Evolutionary conservation across 2,113 vertebrate species (phyloP), one percentile per base, ranked within the genome.

Genomic region (Bufo bufo): DNA sequence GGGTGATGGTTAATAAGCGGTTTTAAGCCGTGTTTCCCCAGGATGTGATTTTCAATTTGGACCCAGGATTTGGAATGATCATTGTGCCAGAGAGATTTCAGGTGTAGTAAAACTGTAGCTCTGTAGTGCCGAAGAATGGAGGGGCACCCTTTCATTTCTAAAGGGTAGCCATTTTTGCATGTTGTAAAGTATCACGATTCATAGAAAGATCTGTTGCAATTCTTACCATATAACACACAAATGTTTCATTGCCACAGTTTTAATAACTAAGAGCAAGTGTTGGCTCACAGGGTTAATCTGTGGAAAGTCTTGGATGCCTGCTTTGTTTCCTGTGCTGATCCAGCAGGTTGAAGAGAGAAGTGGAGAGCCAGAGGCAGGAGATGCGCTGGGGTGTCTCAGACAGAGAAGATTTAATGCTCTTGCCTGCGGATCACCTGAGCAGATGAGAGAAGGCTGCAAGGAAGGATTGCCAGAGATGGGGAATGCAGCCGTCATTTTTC

Each of bases 391-490:
- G 87, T 89, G 87, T 89, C 87, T 89, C 82, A 89, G 87, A 89
- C 87, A 89, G 87, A 84, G 59, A 89, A 89, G 87, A 89, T 89
- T 89, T 84, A 89, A 89, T 89, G 82, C 82, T 89, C 87, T 84
- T 56, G 87, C 87, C 87, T 84, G 66, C 82, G 87, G 87, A 89
- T 84, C 87, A 89, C 87, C 87, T 89, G 87, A 84, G 61, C 87
- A 89, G 87, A 89, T 89, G 87, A 89, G 87, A 84, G 81, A 89
- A 49, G 59, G 87, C 87, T 77, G 45, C 74, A 69, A 89, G 87
- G 87, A 84, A 89, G 81, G 81, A 84, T 84, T 78, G 87, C 82
- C 87, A 89, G 74, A 89, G 74, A 89, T 84, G 54, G 87, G 50
- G 87, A 84, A 84, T 3, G 50, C 61, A 89, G 33, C 87, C 87